Conservation (phyloP, 2,888 invertebrate species). For the Heliconius ethilla region DNA sequence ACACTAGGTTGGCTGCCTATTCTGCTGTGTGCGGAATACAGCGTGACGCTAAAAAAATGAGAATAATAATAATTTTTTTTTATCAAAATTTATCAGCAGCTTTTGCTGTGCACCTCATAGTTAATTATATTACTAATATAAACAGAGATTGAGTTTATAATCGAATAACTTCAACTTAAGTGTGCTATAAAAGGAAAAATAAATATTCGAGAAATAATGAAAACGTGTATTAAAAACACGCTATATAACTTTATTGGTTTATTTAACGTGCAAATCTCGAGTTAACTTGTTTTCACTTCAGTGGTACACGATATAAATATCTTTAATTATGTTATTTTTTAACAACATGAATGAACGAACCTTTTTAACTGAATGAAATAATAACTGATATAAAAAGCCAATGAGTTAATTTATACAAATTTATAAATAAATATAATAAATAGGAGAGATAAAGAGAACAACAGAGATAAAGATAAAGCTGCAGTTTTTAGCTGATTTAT, state of each 20-base stretch:
- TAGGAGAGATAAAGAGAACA: no score
- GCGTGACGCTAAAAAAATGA: no score
- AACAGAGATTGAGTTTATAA: constrained; percentile 10
- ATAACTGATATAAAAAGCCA: neutral
- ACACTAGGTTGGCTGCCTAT: no score
- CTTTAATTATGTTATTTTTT: constrained; percentile 9
- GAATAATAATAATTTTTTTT: no score
- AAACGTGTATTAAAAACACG: constrained; percentile 29
- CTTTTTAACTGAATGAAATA: constrained; percentile 7
- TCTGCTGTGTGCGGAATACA: no score
- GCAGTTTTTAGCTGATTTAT: neutral
- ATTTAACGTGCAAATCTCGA: constrained; percentile 26
- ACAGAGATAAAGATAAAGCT: neutral
- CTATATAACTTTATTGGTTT: constrained; percentile 32
- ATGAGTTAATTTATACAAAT: constrained; percentile 3
- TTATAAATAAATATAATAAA: neutral
- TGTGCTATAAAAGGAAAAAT: constrained; percentile 19
- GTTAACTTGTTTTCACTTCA: constrained; percentile 13
- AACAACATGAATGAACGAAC: constrained; percentile 2
- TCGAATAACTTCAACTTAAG: constrained; percentile 18
- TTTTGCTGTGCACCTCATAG: neutral
- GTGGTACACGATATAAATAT: constrained; percentile 10
- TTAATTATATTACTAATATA: neutral
- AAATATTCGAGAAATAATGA: constrained; percentile 23
- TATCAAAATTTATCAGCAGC: neutral